Evolutionary conservation across 1,140 invertebrate genomes (phyloP).

Genomic region (Drosophila sp.): DNA sequence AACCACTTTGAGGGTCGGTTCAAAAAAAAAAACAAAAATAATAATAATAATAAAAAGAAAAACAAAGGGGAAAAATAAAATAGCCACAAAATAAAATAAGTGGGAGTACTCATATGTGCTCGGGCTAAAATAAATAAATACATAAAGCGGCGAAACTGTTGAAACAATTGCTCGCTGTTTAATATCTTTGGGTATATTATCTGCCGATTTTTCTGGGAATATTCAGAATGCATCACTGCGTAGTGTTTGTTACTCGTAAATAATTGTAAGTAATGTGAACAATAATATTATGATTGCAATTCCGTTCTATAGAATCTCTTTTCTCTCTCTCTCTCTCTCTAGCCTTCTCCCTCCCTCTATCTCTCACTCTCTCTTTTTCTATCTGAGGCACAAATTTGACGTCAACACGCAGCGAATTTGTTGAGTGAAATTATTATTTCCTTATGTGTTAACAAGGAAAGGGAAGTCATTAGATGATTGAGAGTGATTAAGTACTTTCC

Average conservation of each 20-base stretch:
- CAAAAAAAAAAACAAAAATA: conserved; percentile 15
- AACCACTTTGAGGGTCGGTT: conserved; percentile 48
- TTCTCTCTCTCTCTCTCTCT: too few relatives aligned
- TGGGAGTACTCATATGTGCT: conserved; percentile 20
- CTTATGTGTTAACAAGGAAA: conserved; percentile 19
- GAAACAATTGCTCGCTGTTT: conserved; percentile 63
- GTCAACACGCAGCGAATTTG: conserved; percentile 17
- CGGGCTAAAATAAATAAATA: conserved; percentile 39
- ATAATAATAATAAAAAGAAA: conserved; percentile 6
- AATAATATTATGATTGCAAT: conserved; percentile 56
- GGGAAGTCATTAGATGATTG: conserved; percentile 33
- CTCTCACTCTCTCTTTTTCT: too few relatives aligned
- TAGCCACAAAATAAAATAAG: conserved; percentile 19
- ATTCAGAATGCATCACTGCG: conserved; percentile 28
- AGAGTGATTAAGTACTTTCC: conserved; percentile 9
- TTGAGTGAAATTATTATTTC: conserved; percentile 15
- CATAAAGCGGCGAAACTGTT: conserved; percentile 13
- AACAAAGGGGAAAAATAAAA: conserved; percentile 10
- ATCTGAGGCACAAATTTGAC: conserved; percentile 16
- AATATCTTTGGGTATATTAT: conserved; percentile 54
- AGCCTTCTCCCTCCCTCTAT: too few relatives aligned
- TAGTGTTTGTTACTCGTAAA: conserved; percentile 46
- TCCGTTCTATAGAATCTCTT: not conserved
- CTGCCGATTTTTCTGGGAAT: conserved; percentile 28
- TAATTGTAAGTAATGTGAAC: conserved; percentile 63